A percentile compares a stretch with the other conserved stretches of the same genome.
Evolutionary conservation across 1,140 invertebrate species (phyloP).

Genomic region (Zaprionus taronus): DNA sequence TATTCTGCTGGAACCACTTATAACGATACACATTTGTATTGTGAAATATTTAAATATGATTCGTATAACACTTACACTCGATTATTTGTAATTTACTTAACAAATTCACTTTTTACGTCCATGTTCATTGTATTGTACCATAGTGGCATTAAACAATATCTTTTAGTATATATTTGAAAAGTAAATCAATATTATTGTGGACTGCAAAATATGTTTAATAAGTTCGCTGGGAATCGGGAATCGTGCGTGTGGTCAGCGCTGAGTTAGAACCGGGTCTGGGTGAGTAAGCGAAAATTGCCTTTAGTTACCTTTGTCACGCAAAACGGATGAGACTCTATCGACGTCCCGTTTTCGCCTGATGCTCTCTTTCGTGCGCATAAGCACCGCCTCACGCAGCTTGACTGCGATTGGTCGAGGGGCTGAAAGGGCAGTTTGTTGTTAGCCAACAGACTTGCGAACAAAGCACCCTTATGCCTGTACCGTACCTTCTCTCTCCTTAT

Average conservation of each 20-base stretch:
- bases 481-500: neutral
- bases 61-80: neutral
- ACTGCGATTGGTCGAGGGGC: slow-evolving; percentile 14
- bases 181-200: neutral
- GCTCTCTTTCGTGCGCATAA: neutral
- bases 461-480: neutral
- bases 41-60: neutral
- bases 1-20: neutral
- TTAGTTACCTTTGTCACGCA: slow-evolving; percentile 6
- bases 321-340: slow-evolving; percentile 25
- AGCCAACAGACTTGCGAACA: neutral
- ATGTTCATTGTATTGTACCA: neutral
- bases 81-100: neutral
- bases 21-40: neutral
- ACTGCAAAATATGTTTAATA: slow-evolving; percentile 1
- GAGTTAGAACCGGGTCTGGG: slow-evolving; percentile 53
- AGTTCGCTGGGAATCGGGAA: slow-evolving; percentile 15
- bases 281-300: slow-evolving; percentile 43
- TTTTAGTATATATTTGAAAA: neutral
- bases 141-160: neutral
- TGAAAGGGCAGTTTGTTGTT: slow-evolving; percentile 7
- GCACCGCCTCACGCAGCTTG: slow-evolving; percentile 8
- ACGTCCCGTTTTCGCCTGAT: slow-evolving; percentile 1
- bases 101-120: neutral
- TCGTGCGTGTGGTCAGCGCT: slow-evolving; percentile 54